Percentiles rank a stretch among this genome's conserved stretches.
phyloP scores from a whole-genome alignment of 2,113 vertebrate genomes.

The Empidonax traillii region DNA sequence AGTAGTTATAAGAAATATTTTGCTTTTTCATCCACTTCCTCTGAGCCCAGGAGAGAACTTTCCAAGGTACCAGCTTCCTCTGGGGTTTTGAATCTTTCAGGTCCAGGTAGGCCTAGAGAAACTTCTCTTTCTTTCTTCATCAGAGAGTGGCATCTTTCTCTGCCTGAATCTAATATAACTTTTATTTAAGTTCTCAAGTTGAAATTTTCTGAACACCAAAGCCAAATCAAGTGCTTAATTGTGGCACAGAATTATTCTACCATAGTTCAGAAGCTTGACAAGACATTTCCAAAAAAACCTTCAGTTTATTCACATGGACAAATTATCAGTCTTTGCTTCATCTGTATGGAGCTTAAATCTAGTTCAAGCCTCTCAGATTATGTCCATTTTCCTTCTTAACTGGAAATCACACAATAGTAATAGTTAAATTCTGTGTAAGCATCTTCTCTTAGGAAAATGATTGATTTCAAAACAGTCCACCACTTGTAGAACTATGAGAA shows the following conservation, averaged over 20 bases:
- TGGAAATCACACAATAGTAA: constrained; percentile 47
- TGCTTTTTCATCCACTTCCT: background rate
- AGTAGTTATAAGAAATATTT: background rate
- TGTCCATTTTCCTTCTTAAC: constrained; percentile 45
- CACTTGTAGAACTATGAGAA: background rate
- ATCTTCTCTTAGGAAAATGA: constrained; percentile 36
- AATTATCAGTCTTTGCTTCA: background rate
- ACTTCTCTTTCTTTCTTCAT: background rate
- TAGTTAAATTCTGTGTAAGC: background rate
- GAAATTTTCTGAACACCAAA: constrained; percentile 20
- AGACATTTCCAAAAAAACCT: background rate
- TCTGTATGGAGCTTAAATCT: constrained; percentile 8
- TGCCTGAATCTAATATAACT: background rate
- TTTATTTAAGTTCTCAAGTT: background rate
- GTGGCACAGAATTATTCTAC: background rate
- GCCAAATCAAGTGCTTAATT: constrained; percentile 13
- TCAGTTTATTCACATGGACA: background rate
- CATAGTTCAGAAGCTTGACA: background rate
- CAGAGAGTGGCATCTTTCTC: background rate
- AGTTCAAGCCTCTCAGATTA: constrained; percentile 18
- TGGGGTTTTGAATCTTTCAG: background rate
- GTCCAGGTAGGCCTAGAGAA: background rate
- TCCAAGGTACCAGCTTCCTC: background rate
- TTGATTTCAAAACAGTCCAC: constrained; percentile 10
- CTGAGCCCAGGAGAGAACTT: background rate